These are phyloP conservation scores for Lordiphosa stackelbergi DNA, from an alignment of 1,140 invertebrate species.

Conservation along the genomic window DNA sequence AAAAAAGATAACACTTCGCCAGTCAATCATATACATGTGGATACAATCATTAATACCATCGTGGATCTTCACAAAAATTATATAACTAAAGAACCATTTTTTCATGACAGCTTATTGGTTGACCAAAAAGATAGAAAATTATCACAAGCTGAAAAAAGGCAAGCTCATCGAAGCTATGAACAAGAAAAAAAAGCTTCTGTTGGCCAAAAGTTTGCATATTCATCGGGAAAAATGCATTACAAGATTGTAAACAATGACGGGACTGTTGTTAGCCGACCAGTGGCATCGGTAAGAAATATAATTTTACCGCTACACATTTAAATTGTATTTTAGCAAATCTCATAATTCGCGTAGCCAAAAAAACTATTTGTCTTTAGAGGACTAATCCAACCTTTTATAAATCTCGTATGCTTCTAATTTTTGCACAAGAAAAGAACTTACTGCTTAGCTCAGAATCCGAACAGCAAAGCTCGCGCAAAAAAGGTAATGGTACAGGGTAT, in stretches of 20 bases:
- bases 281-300: constrained; percentile 78
- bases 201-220: constrained; percentile 75
- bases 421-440: no score
- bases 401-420: no score
- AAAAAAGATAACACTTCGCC: constrained; percentile 42
- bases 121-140: constrained; percentile 97
- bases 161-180: constrained; percentile 96
- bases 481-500: no score
- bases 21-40: constrained; percentile 85
- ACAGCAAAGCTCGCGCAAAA: no score
- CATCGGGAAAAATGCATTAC: constrained; percentile 75
- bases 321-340: no score
- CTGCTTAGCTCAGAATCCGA: no score
- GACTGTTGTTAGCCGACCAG: constrained; percentile 79
- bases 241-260: constrained; percentile 81
- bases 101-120: constrained; percentile 96
- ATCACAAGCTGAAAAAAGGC: constrained; percentile 94
- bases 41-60: constrained; percentile 88
- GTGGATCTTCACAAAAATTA: constrained; percentile 82
- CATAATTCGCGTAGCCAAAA: no score
- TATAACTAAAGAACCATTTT: constrained; percentile 93
- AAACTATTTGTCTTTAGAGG: no score
- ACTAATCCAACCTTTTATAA: no score
- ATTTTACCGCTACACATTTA: background rate
- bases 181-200: constrained; percentile 92